phyloP scores from a whole-genome alignment of 2,113 vertebrate species.

The Nycticryphes semicollaris region DNA sequence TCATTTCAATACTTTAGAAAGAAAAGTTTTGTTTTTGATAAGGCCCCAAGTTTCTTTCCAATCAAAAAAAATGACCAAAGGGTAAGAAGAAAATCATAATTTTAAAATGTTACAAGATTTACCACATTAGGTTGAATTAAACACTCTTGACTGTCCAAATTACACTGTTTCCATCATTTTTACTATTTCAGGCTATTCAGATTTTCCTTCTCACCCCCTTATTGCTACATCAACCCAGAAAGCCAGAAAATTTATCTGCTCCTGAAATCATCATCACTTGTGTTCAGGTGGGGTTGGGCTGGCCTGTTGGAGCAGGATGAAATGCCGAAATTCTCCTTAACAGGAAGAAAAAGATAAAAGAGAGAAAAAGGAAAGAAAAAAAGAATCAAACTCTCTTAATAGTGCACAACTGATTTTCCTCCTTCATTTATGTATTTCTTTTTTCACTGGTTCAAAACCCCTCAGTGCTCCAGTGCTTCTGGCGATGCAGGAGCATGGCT shows the following conservation, averaged over 20 bases:
- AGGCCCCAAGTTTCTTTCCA: neutral
- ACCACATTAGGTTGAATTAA: neutral
- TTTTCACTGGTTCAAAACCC: neutral
- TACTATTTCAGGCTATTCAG: neutral
- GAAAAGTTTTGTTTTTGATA: neutral
- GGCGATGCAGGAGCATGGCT: neutral
- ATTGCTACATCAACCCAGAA: neutral
- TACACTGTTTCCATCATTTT: neutral
- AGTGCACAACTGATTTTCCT: slow-evolving; percentile 1
- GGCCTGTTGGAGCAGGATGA: neutral
- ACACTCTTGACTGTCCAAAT: neutral
- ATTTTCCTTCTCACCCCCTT: neutral
- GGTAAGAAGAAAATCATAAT: neutral
- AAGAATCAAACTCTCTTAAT: neutral
- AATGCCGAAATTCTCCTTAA: neutral
- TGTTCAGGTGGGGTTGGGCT: neutral
- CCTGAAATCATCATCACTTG: neutral
- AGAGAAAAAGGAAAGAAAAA: neutral
- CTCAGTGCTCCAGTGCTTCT: neutral
- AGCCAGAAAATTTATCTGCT: neutral
- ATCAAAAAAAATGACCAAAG: neutral
- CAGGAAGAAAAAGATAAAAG: neutral
- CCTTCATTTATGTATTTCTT: neutral
- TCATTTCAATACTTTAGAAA: neutral
- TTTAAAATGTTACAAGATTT: neutral